These are phyloP conservation scores for Odocoileus hemionus DNA, from an alignment of 2,113 vertebrate genomes.

Conservation along the genomic window DNA sequence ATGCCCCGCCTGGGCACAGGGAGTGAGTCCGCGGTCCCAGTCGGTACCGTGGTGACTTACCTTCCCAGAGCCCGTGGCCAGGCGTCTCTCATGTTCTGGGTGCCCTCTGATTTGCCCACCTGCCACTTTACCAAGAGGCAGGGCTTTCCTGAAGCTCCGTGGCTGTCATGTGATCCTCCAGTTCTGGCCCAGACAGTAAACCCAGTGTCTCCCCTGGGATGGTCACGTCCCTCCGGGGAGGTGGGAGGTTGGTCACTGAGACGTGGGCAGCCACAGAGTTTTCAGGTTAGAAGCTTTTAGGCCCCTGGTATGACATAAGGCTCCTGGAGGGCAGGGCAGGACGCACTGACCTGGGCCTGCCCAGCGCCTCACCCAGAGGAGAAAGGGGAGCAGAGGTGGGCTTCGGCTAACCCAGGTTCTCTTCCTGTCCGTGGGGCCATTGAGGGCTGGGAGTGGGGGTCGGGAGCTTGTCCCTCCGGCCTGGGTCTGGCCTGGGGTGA, in stretches of 20 bases:
- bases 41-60: not conserved
- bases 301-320: not conserved
- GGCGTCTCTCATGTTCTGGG: no score
- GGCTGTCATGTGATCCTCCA: not conserved
- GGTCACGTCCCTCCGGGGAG: not conserved
- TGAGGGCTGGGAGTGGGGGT: no score
- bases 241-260: not conserved
- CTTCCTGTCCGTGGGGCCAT: not conserved
- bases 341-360: not conserved
- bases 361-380: not conserved
- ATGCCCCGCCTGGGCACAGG: not conserved
- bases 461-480: not conserved
- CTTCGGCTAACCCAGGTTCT: not conserved
- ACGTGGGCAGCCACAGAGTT: not conserved
- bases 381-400: not conserved
- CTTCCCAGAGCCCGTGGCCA: not conserved
- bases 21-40: not conserved
- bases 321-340: not conserved
- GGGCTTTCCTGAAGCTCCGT: not conserved
- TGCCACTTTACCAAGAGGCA: not conserved
- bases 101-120: not conserved
- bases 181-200: not conserved
- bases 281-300: not conserved
- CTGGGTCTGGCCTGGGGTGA: not conserved
- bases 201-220: not conserved